Conservation (phyloP, 1,140 invertebrate genomes). For the Pissodes strobi region DNA sequence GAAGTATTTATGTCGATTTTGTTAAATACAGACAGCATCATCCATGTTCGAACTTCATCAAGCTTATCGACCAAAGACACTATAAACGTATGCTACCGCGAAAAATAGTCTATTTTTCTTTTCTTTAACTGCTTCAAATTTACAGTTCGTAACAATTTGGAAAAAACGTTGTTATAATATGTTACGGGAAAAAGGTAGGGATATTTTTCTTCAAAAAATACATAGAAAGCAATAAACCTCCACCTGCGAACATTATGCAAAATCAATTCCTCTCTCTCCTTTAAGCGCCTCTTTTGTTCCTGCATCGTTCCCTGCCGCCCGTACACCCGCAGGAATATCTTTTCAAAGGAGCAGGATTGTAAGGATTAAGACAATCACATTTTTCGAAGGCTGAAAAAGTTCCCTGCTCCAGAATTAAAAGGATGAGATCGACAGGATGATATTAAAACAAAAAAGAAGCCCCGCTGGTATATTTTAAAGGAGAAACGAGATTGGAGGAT, state of each 20-base stretch:
- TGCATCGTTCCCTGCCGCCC: conserved; percentile 10
- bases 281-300: conserved; percentile 32
- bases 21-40: too few species aligned
- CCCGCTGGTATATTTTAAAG: conserved; percentile 16
- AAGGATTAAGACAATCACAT: conserved; percentile 52
- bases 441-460: conserved; percentile 30
- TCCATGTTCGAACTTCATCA: too few species aligned
- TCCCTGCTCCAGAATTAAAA: conserved; percentile 33
- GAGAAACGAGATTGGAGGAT: not conserved
- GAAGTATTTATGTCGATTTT: too few species aligned
- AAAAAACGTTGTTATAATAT: too few species aligned
- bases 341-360: conserved; percentile 42
- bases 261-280: conserved; percentile 55
- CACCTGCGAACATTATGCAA: conserved; percentile 57
- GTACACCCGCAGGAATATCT: conserved; percentile 36
- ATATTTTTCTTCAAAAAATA: too few species aligned
- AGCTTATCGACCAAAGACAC: too few species aligned
- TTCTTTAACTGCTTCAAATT: too few species aligned
- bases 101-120: too few species aligned
- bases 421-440: conserved; percentile 29
- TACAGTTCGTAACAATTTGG: too few species aligned
- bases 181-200: too few species aligned
- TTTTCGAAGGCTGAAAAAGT: conserved; percentile 39
- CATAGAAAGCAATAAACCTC: too few species aligned
- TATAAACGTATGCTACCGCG: too few species aligned